phyloP scores from a whole-genome alignment of 2,797 vertebrate species.

The Poecile montanus region DNA sequence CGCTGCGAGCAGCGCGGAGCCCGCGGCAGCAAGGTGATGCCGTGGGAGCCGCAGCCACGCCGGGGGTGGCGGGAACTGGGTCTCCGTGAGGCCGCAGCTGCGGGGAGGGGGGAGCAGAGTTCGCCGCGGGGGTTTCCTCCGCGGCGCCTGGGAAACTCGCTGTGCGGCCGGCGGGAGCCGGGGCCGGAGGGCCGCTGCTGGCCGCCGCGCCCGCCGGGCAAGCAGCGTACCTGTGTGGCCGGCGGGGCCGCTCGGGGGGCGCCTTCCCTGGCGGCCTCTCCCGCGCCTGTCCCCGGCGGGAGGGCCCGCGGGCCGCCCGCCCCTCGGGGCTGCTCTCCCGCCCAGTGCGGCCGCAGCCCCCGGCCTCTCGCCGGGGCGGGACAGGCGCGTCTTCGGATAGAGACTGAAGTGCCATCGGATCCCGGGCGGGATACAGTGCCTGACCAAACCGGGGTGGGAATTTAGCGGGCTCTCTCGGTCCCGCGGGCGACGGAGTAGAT shows the following conservation, averaged over 20 bases:
- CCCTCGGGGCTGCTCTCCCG: background rate
- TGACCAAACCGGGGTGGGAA: background rate
- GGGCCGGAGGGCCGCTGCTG: too few relatives aligned
- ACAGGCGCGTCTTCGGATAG: rapidly evolving
- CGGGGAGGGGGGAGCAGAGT: background rate
- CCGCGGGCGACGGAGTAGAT: background rate
- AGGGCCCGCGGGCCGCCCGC: background rate
- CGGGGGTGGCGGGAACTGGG: background rate
- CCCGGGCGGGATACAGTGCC: too few relatives aligned
- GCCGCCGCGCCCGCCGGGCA: background rate
- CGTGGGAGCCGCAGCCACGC: background rate
- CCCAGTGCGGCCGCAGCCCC: background rate
- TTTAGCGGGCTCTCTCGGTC: background rate
- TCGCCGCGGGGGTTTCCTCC: background rate
- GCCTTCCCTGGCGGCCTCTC: background rate
- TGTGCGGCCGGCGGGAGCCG: background rate
- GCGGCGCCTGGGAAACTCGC: background rate
- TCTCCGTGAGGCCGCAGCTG: background rate
- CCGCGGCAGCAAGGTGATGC: background rate
- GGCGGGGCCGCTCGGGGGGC: background rate
- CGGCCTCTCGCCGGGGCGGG: background rate
- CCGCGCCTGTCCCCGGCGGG: background rate
- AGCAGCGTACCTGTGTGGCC: slow-evolving; percentile 4
- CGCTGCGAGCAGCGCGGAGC: background rate
- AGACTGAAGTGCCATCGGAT: rapidly evolving